These are phyloP conservation scores for Melozone crissalis DNA, from an alignment of 2,113 vertebrate species.

Conservation along the genomic window DNA sequence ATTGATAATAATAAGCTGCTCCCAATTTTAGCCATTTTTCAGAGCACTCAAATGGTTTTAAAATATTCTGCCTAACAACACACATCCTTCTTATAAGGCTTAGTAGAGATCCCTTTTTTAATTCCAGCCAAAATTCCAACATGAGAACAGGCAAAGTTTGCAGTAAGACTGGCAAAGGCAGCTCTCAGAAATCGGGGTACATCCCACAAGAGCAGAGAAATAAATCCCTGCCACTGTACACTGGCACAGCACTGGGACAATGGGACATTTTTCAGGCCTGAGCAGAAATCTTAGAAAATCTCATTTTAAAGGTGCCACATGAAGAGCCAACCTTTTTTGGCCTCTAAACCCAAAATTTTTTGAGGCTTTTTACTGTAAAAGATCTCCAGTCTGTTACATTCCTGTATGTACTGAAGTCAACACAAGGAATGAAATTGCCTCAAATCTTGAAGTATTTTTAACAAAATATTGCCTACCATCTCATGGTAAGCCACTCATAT, in stretches of 20 bases:
- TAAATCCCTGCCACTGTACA: neutral
- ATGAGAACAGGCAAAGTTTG: neutral
- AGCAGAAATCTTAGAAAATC: neutral
- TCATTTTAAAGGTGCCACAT: neutral
- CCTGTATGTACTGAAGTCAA: neutral
- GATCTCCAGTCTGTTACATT: neutral
- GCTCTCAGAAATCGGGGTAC: neutral
- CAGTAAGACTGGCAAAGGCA: neutral
- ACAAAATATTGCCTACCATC: neutral
- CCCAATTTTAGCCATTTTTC: neutral
- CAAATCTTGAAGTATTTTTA: neutral
- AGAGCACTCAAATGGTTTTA: neutral
- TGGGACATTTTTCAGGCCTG: neutral
- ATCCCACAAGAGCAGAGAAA: neutral
- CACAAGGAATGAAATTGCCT: neutral
- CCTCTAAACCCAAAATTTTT: neutral
- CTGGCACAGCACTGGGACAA: neutral
- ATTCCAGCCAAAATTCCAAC: neutral
- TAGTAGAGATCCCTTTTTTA: neutral
- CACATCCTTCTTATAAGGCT: neutral
- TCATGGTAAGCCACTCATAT: neutral
- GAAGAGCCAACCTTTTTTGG: neutral
- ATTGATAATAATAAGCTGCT: too few species aligned
- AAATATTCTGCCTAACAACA: neutral
- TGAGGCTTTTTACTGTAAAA: neutral